These are phyloP conservation scores for Micromys minutus DNA, from an alignment of 2,113 vertebrate genomes.

Conservation along the genomic window DNA sequence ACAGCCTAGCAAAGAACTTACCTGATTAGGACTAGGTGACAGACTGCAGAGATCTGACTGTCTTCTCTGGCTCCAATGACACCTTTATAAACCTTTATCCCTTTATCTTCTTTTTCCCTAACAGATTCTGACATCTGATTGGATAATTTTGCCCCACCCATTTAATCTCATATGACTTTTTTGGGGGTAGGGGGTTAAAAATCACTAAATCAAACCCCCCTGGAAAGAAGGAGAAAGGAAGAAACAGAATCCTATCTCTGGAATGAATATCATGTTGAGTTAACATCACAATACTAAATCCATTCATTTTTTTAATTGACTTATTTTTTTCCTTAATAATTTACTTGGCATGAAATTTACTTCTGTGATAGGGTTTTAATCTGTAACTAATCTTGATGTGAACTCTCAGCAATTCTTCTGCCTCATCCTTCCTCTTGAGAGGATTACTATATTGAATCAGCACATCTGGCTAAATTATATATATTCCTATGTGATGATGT, in stretches of 20 bases:
- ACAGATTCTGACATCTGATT: no score
- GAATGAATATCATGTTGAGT: background rate
- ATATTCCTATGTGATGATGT: rapidly evolving
- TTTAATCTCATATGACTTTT: background rate
- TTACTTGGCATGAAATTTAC: background rate
- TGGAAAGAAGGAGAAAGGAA: background rate
- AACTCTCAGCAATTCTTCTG: background rate
- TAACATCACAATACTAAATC: background rate
- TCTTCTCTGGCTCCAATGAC: background rate
- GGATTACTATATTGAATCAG: background rate
- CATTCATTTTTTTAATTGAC: background rate
- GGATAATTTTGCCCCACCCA: background rate
- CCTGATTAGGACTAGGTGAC: background rate
- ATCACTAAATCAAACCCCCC: background rate
- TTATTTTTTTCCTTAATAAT: background rate
- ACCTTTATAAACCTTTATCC: background rate
- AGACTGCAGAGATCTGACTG: rapidly evolving
- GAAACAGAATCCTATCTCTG: background rate
- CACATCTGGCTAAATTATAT: background rate
- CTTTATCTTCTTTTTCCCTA: no score
- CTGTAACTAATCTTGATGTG: background rate
- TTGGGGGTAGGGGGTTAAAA: background rate
- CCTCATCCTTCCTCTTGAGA: background rate
- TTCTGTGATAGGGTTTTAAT: background rate
- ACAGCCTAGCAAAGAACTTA: background rate